Evolutionary conservation across 1,140 invertebrate genomes (phyloP).

Genomic region (Lucilia cuprina): DNA sequence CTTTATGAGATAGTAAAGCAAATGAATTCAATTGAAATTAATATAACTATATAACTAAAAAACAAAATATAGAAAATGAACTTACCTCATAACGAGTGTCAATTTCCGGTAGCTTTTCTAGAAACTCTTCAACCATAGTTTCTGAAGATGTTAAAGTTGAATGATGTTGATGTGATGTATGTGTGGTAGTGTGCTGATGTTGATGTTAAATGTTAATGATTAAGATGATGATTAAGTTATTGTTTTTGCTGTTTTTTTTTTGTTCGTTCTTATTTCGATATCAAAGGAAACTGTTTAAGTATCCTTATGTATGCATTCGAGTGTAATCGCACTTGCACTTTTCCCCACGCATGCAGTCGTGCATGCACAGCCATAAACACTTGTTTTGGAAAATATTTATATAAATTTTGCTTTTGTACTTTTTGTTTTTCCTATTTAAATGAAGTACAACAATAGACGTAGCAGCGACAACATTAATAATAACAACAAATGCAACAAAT

Average conservation of each 20-base stretch:
- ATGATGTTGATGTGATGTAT: constrained; percentile 13
- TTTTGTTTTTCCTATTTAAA: background rate
- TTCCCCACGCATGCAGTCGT: background rate
- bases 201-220: background rate
- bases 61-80: constrained; percentile 6
- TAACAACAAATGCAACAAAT: background rate
- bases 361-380: background rate
- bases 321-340: constrained; percentile 1
- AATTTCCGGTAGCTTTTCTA: constrained; percentile 60
- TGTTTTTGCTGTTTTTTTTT: background rate
- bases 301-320: background rate
- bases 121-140: constrained; percentile 61
- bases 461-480: constrained; percentile 18
- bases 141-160: background rate
- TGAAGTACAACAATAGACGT: background rate
- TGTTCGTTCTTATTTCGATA: background rate
- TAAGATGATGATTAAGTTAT: background rate
- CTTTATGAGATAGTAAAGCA: background rate
- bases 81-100: constrained; percentile 62
- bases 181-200: background rate
- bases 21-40: background rate
- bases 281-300: background rate
- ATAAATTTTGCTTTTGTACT: background rate
- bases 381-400: background rate
- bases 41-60: background rate